Percentiles rank a stretch among this genome's conserved stretches.
Conservation (phyloP, 2,888 invertebrate species). For the Papilio protenor region DNA sequence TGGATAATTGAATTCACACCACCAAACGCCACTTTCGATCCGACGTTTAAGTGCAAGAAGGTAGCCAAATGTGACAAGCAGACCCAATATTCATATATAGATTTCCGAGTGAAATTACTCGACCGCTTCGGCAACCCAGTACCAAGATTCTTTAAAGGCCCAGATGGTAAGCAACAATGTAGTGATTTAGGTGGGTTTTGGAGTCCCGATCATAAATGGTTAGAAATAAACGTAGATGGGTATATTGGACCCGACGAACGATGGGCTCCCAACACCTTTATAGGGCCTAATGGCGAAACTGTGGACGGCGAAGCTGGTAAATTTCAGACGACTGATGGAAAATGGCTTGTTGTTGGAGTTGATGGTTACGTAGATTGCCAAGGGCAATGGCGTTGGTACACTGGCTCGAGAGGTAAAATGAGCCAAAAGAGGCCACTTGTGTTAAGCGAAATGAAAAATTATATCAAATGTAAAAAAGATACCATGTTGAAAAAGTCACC, state of each 20-base stretch:
- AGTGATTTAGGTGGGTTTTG: conserved; percentile 80
- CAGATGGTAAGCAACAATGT: conserved; percentile 74
- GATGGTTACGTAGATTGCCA: conserved; percentile 72
- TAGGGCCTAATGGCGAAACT: conserved; percentile 69
- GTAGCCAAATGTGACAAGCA: conserved; percentile 57
- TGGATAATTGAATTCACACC: conserved; percentile 81
- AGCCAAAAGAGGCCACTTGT: conserved; percentile 46
- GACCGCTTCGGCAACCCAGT: conserved; percentile 73
- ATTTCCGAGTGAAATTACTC: conserved; percentile 71
- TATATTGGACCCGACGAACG: conserved; percentile 70
- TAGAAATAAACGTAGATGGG: conserved; percentile 75
- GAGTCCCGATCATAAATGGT: conserved; percentile 71
- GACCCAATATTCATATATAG: conserved; percentile 73
- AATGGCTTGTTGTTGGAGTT: conserved; percentile 70
- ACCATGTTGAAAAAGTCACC: conserved; percentile 55
- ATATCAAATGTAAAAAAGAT: conserved; percentile 53
- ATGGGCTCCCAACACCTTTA: conserved; percentile 72
- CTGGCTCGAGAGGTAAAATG: conserved; percentile 50
- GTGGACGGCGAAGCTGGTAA: conserved; percentile 70
- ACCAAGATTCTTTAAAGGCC: conserved; percentile 74
- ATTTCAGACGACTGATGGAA: conserved; percentile 65
- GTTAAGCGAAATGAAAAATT: conserved; percentile 44
- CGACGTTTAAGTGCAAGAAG: conserved; percentile 66
- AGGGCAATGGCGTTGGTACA: conserved; percentile 69
- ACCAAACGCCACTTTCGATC: conserved; percentile 70